Evolutionary conservation across 2,888 invertebrate genomes (phyloP), one percentile per base, ranked within the genome.

Genomic region (Harpalus rubripes): DNA sequence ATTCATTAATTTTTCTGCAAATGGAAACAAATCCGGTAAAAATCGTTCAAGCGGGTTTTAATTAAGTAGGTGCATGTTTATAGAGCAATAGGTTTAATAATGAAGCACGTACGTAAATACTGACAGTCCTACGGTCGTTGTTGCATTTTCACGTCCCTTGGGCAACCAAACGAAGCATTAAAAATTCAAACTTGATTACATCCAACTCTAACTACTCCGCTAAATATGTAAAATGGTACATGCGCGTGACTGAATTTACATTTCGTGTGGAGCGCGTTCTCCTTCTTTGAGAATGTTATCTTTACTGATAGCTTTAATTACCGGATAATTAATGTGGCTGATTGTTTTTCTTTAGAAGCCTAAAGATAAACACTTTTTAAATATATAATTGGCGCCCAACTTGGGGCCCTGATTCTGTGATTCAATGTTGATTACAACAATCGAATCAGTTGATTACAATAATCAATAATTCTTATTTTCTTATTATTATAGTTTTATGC

Each of bases 121-220:
- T 41, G 68, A 39, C 72, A 74, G 41, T 18, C 44, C 18, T 16
- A 74, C 18, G 18, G 72, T 44, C 44, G 44, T 74, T 44, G 72
- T 44, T 74, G 41, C 72, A 18, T 12, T 74, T 15, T 8, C 44
- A 6, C 41, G 39, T 39, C 72, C 44, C 72, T 41, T 32, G 79
- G 32, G 61, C n/a, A 22, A 52, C 63, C 52, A 81, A 52, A 81
- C 65, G 32, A 15, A 44, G 41, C 58, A 82, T 82, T 72, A 82
- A 82, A 82, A 82, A 72, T 82, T 82, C 82, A 82, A 82, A 82
- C 82, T 82, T 82, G 72, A 82, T 82, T 82, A 82, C 82, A 56
- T 72, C 22, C 65, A 58, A 58, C 82, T 68, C 58, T 56, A 65
- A 65, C 81, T 65, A 81, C 81, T 41, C 41, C 22, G 79, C 32